Percentiles rank a stretch among this genome's conserved stretches.
Evolutionary conservation across 2,113 vertebrate genomes (phyloP).

Genomic region (Chloebia gouldiae): DNA sequence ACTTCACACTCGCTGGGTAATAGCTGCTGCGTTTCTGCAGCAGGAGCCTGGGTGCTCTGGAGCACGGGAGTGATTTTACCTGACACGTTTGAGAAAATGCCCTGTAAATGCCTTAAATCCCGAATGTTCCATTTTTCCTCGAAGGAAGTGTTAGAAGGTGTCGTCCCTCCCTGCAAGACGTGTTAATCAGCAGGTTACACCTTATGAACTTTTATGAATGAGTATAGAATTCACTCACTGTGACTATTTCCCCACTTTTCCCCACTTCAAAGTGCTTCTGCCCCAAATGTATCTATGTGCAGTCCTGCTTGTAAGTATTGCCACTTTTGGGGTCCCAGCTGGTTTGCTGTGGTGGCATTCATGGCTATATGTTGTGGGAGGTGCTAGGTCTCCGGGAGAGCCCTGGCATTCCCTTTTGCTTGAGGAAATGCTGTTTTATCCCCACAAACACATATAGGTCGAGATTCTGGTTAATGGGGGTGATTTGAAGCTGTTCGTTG

Average conservation of each 20-base stretch:
- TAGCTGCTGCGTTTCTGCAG: neutral
- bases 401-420: neutral
- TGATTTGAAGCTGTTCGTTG: neutral
- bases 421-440: neutral
- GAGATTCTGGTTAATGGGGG: neutral
- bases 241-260: neutral
- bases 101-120: neutral
- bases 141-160: neutral
- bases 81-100: neutral
- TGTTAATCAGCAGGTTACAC: neutral
- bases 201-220: neutral
- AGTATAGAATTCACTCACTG: neutral
- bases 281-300: neutral
- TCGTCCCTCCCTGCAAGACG: neutral
- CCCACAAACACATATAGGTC: accelerated
- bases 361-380: neutral
- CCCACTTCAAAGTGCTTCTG: neutral
- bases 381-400: neutral
- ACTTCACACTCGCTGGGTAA: constrained; percentile 4
- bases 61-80: neutral
- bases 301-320: neutral
- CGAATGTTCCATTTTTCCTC: neutral
- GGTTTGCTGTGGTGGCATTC: neutral
- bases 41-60: neutral
- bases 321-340: neutral